These are phyloP conservation scores for Archocentrus centrarchus DNA, from an alignment of 2,113 vertebrate species.

Conservation along the genomic window DNA sequence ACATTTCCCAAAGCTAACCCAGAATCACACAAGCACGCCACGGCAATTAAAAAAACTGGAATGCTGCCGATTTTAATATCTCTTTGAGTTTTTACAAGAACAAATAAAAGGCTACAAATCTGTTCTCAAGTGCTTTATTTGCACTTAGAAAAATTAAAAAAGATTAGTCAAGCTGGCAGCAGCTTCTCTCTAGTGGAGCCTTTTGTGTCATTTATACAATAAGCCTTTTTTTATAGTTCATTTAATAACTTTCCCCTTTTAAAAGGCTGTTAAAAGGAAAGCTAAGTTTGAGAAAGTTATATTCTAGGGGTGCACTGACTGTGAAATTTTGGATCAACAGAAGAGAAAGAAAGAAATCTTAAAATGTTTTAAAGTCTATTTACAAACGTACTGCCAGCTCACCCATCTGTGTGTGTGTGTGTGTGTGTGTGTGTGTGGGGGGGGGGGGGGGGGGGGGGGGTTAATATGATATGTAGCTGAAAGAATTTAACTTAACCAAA, in stretches of 20 bases:
- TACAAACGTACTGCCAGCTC: neutral
- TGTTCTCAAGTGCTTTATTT: conserved; percentile 62
- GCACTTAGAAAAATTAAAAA: conserved; percentile 64
- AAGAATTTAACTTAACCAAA: neutral
- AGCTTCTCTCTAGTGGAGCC: neutral
- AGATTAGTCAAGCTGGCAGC: conserved; percentile 24
- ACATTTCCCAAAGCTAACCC: neutral
- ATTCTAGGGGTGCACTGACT: neutral
- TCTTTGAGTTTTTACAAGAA: conserved; percentile 34
- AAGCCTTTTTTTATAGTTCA: conserved; percentile 24
- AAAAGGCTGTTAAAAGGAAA: conserved; percentile 18
- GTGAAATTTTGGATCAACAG: neutral
- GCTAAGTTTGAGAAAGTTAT: neutral
- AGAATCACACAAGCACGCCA: conserved; percentile 5
- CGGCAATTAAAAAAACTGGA: conserved; percentile 39
- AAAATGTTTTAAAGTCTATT: neutral
- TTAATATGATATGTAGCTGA: neutral
- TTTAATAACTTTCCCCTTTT: conserved; percentile 34
- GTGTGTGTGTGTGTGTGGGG: neutral
- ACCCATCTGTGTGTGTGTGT: no score
- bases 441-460: no score
- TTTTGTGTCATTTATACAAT: conserved; percentile 27
- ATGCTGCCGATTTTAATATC: conserved; percentile 24
- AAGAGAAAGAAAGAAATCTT: neutral
- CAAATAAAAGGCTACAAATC: conserved; percentile 55